phyloP scores from a whole-genome alignment of 2,113 vertebrate species.

The Cercopithecus mona region DNA sequence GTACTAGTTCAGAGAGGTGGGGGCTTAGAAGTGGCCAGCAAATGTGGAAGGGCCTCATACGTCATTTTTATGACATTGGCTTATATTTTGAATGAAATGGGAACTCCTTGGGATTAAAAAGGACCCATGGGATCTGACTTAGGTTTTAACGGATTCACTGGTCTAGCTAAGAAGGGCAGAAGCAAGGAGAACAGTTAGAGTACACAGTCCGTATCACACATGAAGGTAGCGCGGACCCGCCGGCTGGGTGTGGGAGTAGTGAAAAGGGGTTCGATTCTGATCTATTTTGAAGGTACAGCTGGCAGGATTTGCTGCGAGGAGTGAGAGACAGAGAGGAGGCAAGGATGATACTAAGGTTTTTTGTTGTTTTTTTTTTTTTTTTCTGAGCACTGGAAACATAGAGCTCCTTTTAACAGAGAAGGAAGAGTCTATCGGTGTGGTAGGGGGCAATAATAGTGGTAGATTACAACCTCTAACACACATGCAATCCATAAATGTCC shows the following conservation, averaged over 20 bases:
- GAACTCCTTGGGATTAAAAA: neutral
- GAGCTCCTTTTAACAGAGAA: neutral
- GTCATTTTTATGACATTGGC: neutral
- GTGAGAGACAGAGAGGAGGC: neutral
- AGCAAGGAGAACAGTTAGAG: neutral
- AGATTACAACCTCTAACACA: neutral
- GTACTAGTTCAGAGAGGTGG: neutral
- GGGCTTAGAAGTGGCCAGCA: neutral
- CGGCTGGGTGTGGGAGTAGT: neutral
- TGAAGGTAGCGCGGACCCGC: neutral
- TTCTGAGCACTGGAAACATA: neutral
- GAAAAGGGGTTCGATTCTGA: neutral
- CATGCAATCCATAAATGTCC: neutral
- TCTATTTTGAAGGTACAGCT: neutral
- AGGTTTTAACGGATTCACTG: neutral
- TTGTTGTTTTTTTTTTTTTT: neutral
- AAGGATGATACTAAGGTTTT: neutral
- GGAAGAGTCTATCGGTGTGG: accelerated
- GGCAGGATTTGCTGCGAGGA: neutral
- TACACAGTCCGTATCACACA: neutral
- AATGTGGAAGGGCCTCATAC: neutral
- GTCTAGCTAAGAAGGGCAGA: neutral
- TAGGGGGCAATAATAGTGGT: accelerated
- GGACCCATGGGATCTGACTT: neutral
- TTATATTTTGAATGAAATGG: neutral